A percentile compares a stretch with the other conserved stretches of the same genome.
Conservation (phyloP, 2,888 invertebrate genomes). For the Barypeithes pellucidus region DNA sequence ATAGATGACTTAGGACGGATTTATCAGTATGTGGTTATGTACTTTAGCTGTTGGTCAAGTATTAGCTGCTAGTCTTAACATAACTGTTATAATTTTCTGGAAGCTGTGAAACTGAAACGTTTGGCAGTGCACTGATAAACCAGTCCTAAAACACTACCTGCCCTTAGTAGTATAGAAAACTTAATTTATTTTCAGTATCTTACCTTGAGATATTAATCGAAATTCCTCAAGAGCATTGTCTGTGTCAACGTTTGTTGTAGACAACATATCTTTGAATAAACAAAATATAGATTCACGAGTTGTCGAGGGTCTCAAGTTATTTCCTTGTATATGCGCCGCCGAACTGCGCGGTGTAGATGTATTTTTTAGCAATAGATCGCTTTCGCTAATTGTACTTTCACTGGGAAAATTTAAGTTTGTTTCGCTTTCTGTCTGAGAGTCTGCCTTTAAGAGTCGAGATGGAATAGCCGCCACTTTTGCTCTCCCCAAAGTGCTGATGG, state of each 20-base stretch:
- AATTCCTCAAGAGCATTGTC: conserved; percentile 60
- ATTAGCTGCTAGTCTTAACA: no score
- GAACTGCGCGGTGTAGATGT: conserved; percentile 64
- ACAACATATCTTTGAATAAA: conserved; percentile 59
- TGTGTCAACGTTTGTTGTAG: conserved; percentile 60
- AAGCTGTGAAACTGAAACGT: no score
- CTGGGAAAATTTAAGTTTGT: conserved; percentile 41
- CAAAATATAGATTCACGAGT: conserved; percentile 57
- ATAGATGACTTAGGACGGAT: no score
- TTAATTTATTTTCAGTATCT: background rate
- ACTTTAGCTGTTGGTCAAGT: no score
- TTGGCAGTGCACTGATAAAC: no score
- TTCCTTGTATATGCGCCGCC: conserved; percentile 28
- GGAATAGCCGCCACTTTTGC: conserved; percentile 59
- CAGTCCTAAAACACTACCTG: no score
- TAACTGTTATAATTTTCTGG: no score
- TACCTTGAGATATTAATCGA: conserved; percentile 53
- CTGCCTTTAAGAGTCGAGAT: conserved; percentile 60
- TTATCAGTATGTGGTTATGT: no score
- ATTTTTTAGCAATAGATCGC: conserved; percentile 61
- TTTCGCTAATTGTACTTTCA: conserved; percentile 65
- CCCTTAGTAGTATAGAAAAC: no score
- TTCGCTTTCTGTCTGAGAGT: conserved; percentile 49
- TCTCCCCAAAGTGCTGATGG: conserved; percentile 59
- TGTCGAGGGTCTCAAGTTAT: conserved; percentile 11